These are phyloP conservation scores for Etheostoma spectabile DNA, from an alignment of 2,113 vertebrate species.

Conservation along the genomic window DNA sequence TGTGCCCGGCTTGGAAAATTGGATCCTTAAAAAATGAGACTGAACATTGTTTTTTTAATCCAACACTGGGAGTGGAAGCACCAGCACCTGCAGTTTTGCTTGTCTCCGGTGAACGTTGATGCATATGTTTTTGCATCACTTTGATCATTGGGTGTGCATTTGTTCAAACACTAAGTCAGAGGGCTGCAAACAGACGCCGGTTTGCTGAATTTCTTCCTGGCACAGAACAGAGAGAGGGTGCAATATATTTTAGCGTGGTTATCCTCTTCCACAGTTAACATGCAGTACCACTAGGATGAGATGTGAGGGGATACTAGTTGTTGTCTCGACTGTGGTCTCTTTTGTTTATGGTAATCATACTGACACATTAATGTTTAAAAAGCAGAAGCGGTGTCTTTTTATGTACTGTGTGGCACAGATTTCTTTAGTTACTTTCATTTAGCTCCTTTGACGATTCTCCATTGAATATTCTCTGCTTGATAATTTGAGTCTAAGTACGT, in stretches of 20 bases:
- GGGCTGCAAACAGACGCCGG: constrained; percentile 4
- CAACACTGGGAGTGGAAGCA: background rate
- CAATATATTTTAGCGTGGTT: constrained; percentile 35
- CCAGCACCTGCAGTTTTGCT: background rate
- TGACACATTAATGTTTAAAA: constrained; percentile 22
- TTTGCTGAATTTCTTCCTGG: constrained; percentile 24
- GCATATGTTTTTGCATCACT: constrained; percentile 10
- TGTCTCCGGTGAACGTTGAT: constrained; percentile 1
- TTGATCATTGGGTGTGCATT: background rate
- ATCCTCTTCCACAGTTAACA: constrained; percentile 1
- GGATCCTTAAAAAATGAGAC: background rate
- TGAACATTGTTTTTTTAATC: constrained; percentile 6
- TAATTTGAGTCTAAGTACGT: background rate
- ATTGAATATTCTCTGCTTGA: constrained; percentile 25
- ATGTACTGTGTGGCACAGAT: constrained; percentile 8
- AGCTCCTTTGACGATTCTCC: constrained; percentile 7
- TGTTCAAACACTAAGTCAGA: constrained; percentile 22
- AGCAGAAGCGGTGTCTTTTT: background rate
- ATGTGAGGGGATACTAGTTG: background rate
- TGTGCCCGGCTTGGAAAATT: background rate
- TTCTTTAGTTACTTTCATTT: constrained; percentile 33
- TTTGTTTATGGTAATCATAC: constrained; percentile 3
- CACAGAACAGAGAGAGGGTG: constrained; percentile 8
- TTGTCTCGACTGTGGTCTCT: background rate
- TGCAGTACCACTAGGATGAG: background rate